Percentiles rank a stretch among this genome's conserved stretches.
These are phyloP conservation scores for Gallinago undulata DNA, from an alignment of 2,113 vertebrate genomes.

Conservation along the genomic window DNA sequence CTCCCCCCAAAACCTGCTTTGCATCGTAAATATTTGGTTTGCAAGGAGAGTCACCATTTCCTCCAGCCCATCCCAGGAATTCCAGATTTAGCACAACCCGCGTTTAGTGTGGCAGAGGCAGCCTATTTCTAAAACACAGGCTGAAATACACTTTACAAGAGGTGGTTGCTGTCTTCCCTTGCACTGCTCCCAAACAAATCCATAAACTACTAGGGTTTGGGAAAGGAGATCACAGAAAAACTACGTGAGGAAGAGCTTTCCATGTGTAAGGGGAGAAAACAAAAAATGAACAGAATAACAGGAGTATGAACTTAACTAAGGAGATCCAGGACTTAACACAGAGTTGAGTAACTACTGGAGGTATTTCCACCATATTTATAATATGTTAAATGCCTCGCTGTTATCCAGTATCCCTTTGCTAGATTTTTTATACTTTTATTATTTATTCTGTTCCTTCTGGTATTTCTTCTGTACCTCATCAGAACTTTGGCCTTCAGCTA, in stretches of 20 bases:
- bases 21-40: neutral
- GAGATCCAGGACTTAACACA: neutral
- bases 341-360: neutral
- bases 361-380: neutral
- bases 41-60: constrained; percentile 33
- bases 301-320: neutral
- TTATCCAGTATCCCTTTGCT: neutral
- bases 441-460: neutral
- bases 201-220: neutral
- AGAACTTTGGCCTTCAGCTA: neutral
- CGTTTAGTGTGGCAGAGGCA: constrained; percentile 44
- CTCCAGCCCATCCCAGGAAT: constrained; percentile 49
- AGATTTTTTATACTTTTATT: neutral
- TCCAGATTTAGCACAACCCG: constrained; percentile 56
- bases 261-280: neutral
- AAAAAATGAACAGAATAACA: neutral
- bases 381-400: neutral
- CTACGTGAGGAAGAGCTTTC: neutral
- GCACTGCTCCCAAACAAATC: neutral
- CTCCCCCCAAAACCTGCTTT: neutral
- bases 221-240: neutral
- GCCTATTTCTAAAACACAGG: constrained; percentile 27
- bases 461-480: neutral
- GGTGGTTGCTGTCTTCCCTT: neutral
- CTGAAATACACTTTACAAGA: constrained; percentile 8